Conservation (phyloP, 1,140 invertebrate genomes). For the Ctenoplectra terminalis region DNA sequence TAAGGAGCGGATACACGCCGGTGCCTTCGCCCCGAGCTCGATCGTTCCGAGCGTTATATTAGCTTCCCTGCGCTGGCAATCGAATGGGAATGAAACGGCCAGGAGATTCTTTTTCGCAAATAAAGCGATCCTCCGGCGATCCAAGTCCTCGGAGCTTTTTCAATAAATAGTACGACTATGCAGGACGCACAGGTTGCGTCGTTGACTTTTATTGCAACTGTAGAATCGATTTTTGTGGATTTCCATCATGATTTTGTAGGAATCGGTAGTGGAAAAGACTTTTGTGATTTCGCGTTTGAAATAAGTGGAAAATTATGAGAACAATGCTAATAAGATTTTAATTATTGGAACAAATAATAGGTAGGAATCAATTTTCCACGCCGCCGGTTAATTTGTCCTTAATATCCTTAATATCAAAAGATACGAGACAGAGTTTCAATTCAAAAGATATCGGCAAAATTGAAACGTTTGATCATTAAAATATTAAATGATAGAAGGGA, state of each 20-base stretch:
- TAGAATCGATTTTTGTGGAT: not conserved
- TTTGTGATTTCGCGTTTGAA: too few relatives aligned
- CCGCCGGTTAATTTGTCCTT: too few relatives aligned
- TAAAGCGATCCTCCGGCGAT: not conserved
- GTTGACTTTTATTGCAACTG: not conserved
- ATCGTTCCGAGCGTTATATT: not conserved
- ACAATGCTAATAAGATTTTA: too few relatives aligned
- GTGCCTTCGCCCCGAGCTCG: not conserved
- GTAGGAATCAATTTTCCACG: too few relatives aligned
- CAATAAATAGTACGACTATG: not conserved
- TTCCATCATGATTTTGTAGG: not conserved
- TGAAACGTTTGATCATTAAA: too few relatives aligned
- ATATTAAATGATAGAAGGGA: not conserved
- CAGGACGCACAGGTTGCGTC: not conserved
- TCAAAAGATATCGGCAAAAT: too few relatives aligned
- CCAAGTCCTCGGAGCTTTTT: not conserved
- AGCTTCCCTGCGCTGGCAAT: not conserved
- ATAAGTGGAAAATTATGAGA: too few relatives aligned
- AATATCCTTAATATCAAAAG: too few relatives aligned
- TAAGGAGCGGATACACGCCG: not conserved
- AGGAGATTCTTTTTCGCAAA: not conserved
- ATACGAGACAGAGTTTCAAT: too few relatives aligned
- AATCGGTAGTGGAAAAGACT: not conserved
- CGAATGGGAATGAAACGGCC: constrained; percentile 1
- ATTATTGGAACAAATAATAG: too few relatives aligned